Base-by-base conservation (phyloP, 1,140 invertebrate genomes). In the Diorhabda sublineata region DNA sequence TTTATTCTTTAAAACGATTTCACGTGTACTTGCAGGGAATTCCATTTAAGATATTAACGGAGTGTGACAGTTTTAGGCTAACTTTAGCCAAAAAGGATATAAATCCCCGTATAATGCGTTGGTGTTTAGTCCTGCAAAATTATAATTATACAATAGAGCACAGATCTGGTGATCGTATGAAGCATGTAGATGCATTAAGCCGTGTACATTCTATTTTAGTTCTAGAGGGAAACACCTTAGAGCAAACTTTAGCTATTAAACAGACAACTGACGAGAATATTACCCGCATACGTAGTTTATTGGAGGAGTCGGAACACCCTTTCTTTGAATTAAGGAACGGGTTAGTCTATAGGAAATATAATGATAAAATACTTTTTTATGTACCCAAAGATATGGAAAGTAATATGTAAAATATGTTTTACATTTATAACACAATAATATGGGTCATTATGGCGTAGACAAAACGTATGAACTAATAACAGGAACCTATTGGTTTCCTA, bases 41-140 rank as follows among this genome's bases (percentile, higher is more conserved):
- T 63, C 63, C 77, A 45, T 81, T 83, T 63, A 78, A 80, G 59
- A 79, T 85, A 6, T 72, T 78, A 11, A 78, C 73, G 2, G 77
- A 76, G 70, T 80, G 76, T 67, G 71, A 72, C 66, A 71, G 67
- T 57, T 73, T 78, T 66, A 76, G 65, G 60, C 58, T 73, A 58
- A 64, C 77, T 4, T 64, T 77, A 47, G 66, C 65, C 2, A 76
- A 75, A 66, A 75, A 72, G 64, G 62, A 75, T 1, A 62, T 77
- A 44, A 73, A 72, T 56, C 70, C 73, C 5, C 67, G 67, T 65
- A 77, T 76, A 69, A 44, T 26, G 8, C 47, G 72, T 60, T 78
- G 76, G 75, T 52, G 66, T 42, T 42, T 76, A 26, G 9, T 60
- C n/a, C 59, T 77, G 69, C 67, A 61, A 69, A 71, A 72, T 66